Conservation (phyloP, 2,113 vertebrate species). For the Dromas ardeola region DNA sequence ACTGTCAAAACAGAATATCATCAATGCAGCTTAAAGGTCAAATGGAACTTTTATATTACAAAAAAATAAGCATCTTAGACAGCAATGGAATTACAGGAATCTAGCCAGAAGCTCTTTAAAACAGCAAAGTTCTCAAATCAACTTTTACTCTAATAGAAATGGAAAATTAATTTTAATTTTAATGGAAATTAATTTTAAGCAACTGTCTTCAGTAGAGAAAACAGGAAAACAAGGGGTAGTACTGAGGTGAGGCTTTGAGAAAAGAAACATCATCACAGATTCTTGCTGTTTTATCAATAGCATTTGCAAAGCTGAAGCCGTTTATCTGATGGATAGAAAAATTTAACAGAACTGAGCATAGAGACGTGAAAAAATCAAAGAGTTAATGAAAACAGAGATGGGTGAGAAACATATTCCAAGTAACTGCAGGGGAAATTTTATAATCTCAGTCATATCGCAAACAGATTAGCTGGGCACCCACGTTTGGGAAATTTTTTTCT, state of each 20-base stretch:
- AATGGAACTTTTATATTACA: not conserved
- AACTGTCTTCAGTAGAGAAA: not conserved
- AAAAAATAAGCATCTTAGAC: not conserved
- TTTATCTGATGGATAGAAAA: not conserved
- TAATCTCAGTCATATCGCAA: not conserved
- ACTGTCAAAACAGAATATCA: constrained; percentile 75
- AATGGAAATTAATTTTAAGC: not conserved
- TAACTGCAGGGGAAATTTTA: not conserved
- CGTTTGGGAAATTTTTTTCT: not conserved
- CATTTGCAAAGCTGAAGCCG: not conserved
- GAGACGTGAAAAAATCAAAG: not conserved
- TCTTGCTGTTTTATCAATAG: not conserved
- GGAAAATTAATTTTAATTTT: too few species aligned
- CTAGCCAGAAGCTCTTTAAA: not conserved
- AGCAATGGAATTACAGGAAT: not conserved
- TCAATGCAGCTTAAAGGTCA: not conserved
- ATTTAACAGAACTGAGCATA: not conserved
- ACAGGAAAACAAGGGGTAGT: not conserved
- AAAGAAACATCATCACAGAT: not conserved
- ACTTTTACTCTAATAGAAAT: too few species aligned
- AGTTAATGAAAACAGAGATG: not conserved
- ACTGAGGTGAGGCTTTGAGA: not conserved
- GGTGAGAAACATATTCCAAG: not conserved
- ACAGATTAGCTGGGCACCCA: not conserved
- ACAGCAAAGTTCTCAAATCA: not conserved